A percentile compares a stretch with the other conserved stretches of the same genome.
These are phyloP conservation scores for Saxicola maurus DNA, from an alignment of 2,797 vertebrate species.

Conservation along the genomic window DNA sequence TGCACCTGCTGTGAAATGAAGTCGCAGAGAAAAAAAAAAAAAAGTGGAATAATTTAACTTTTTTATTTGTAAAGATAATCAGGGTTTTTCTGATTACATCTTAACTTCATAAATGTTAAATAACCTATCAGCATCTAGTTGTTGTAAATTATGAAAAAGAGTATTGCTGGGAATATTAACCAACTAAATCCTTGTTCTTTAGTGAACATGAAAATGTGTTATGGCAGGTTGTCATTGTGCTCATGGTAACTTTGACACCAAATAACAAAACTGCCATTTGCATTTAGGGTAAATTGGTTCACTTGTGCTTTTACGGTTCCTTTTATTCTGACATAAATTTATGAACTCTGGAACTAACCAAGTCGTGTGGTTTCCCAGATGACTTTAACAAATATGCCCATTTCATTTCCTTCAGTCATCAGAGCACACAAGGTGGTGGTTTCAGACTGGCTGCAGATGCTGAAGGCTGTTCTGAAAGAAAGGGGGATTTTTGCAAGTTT, in stretches of 20 bases:
- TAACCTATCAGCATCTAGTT: constrained; percentile 99
- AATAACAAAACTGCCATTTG: constrained; percentile 84
- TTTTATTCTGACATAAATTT: constrained; percentile 75
- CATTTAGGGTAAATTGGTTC: constrained; percentile 79
- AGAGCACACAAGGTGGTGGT: constrained; percentile 22
- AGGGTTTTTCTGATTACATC: constrained; percentile 96
- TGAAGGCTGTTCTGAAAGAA: background rate
- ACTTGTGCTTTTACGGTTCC: constrained; percentile 62
- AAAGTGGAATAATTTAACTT: constrained; percentile 87
- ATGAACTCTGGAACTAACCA: constrained; percentile 73
- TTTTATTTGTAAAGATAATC: constrained; percentile 99
- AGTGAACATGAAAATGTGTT: constrained; percentile 79
- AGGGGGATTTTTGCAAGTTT: background rate
- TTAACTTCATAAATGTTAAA: constrained; percentile 99
- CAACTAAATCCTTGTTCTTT: constrained; percentile 81
- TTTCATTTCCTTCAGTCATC: constrained; percentile 66
- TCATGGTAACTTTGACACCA: constrained; percentile 77
- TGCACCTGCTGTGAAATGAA: constrained; percentile 74
- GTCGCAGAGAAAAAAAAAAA: background rate
- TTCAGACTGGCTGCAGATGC: constrained; percentile 63
- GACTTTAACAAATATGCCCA: constrained; percentile 71
- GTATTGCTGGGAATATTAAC: constrained; percentile 94
- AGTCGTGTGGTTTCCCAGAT: constrained; percentile 65
- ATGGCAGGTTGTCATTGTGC: constrained; percentile 80
- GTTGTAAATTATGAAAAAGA: constrained; percentile 99